These are phyloP conservation scores for Salvelinus fontinalis DNA, from an alignment of 2,113 vertebrate genomes.

Conservation along the genomic window DNA sequence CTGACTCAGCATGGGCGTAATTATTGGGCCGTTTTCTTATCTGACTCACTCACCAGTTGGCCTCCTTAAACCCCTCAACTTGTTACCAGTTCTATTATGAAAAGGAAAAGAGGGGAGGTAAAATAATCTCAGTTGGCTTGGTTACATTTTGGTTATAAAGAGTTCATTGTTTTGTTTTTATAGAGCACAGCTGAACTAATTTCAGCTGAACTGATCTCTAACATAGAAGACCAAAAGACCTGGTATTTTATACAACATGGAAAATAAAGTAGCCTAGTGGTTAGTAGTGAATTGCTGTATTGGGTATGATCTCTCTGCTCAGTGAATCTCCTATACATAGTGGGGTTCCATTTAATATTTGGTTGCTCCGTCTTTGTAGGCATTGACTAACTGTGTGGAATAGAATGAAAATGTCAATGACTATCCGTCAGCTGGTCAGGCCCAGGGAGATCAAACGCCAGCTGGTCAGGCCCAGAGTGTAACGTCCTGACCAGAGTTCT, in stretches of 20 bases:
- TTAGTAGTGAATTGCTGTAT: neutral
- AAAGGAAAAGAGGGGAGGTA: slow-evolving; percentile 24
- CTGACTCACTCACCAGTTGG: slow-evolving; percentile 55
- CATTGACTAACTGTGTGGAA: neutral
- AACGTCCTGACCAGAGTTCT: no score
- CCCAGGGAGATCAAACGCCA: no score
- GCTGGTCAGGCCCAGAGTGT: no score
- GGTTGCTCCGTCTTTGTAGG: neutral
- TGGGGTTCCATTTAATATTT: neutral
- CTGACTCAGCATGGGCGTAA: slow-evolving; percentile 58
- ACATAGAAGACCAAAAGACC: slow-evolving; percentile 3
- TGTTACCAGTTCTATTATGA: slow-evolving; percentile 45
- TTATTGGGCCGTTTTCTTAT: slow-evolving; percentile 62
- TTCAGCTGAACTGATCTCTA: slow-evolving; percentile 20
- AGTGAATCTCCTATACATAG: neutral
- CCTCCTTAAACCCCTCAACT: slow-evolving; percentile 43
- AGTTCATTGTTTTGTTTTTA: slow-evolving; percentile 51
- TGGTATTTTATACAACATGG: neutral
- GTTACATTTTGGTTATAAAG: slow-evolving; percentile 45
- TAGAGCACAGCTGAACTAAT: slow-evolving; percentile 36
- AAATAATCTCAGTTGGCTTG: slow-evolving; percentile 40
- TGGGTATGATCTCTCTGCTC: neutral
- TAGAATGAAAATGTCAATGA: neutral
- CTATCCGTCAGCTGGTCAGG: neutral
- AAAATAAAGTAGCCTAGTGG: neutral